Conservation (phyloP, 2,888 invertebrate species). For the Ectropis crepuscularia region DNA sequence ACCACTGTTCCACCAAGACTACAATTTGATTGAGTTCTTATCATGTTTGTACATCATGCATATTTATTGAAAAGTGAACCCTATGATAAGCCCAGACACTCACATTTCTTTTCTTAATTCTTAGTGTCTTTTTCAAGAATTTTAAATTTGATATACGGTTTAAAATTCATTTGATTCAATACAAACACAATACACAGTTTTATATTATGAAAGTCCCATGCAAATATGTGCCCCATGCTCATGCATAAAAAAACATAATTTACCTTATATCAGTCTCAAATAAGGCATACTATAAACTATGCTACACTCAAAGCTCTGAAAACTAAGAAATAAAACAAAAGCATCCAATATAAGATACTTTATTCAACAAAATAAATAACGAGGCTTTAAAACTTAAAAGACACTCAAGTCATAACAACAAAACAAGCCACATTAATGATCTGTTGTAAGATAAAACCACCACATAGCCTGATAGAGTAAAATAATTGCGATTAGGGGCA, state of each 20-base stretch:
- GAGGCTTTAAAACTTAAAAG: conserved; percentile 35
- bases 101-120: no score
- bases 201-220: conserved; percentile 22
- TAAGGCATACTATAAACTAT: conserved; percentile 41
- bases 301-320: conserved; percentile 49
- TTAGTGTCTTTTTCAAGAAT: no score
- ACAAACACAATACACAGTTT: conserved; percentile 27
- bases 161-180: no score
- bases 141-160: no score
- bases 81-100: no score
- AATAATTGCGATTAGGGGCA: conserved; percentile 76
- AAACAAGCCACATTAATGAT: conserved; percentile 57
- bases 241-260: conserved; percentile 56
- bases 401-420: conserved; percentile 61
- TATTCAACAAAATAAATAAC: conserved; percentile 53
- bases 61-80: no score
- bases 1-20: no score
- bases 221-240: conserved; percentile 39
- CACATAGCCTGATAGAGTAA: conserved; percentile 79
- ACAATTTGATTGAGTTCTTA: no score
- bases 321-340: conserved; percentile 74
- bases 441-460: conserved; percentile 78
- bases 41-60: no score
- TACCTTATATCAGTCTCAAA: conserved; percentile 60
- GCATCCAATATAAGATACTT: conserved; percentile 69